These are phyloP conservation scores for Myathropa florea DNA, from an alignment of 2,888 invertebrate genomes.

Conservation along the genomic window DNA sequence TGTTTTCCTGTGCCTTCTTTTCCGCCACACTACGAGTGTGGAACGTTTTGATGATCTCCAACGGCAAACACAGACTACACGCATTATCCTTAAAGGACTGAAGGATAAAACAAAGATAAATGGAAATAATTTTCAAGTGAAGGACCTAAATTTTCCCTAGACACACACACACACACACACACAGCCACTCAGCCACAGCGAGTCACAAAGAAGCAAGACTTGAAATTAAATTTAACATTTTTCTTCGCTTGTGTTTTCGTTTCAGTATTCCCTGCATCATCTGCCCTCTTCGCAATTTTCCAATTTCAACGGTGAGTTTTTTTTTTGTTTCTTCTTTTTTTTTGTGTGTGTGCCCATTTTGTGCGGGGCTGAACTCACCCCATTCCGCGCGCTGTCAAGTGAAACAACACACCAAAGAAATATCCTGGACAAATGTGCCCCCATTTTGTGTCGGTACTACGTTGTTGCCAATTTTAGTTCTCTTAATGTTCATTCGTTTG, in stretches of 20 bases:
- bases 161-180: neutral
- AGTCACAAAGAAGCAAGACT: slow-evolving; percentile 44
- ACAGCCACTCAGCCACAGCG: neutral
- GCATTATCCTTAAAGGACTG: neutral
- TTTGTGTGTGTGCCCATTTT: neutral
- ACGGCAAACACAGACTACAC: slow-evolving; percentile 38
- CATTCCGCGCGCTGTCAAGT: neutral
- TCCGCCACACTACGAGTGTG: neutral
- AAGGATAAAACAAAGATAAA: slow-evolving; percentile 62
- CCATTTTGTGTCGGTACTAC: slow-evolving; percentile 28
- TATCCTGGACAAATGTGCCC: slow-evolving; percentile 66
- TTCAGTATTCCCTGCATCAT: slow-evolving; percentile 17
- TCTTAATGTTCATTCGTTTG: slow-evolving; percentile 48
- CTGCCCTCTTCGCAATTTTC: slow-evolving; percentile 28
- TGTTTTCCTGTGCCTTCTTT: slow-evolving; percentile 35
- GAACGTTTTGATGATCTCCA: slow-evolving; percentile 56
- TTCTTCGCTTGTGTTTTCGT: slow-evolving; percentile 50
- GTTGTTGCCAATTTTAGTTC: slow-evolving; percentile 17
- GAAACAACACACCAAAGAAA: slow-evolving; percentile 20
- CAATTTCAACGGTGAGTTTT: slow-evolving; percentile 18
- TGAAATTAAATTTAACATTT: slow-evolving; percentile 67
- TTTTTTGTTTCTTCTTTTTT: neutral
- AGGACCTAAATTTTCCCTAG: slow-evolving; percentile 44
- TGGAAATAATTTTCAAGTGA: slow-evolving; percentile 65
- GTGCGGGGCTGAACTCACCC: neutral